These are phyloP conservation scores for Ageneiosus marmoratus DNA, from an alignment of 2,113 vertebrate species.

Conservation along the genomic window DNA sequence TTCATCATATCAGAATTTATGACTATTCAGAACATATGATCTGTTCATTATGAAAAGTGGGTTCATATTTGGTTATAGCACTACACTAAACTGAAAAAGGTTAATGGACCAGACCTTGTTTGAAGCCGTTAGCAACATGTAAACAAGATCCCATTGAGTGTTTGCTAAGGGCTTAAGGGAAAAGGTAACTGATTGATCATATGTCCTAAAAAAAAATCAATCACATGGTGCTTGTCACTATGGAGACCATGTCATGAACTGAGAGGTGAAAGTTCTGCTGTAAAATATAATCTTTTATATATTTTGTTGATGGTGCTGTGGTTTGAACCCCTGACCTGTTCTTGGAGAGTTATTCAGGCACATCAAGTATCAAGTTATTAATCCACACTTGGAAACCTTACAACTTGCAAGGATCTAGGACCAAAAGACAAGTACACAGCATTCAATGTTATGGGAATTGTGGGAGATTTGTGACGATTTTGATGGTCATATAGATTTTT, in stretches of 20 bases:
- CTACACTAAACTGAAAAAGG: background rate
- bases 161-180: background rate
- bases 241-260: background rate
- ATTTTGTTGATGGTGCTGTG: too few species aligned
- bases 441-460: background rate
- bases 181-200: background rate
- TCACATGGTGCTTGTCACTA: background rate
- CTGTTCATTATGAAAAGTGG: background rate
- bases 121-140: background rate
- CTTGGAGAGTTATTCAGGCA: background rate
- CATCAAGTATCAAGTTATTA: background rate
- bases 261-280: background rate
- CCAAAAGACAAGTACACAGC: background rate
- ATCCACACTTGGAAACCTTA: background rate
- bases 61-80: background rate
- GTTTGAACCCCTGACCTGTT: too few species aligned
- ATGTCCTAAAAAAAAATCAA: background rate
- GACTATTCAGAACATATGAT: background rate
- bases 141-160: background rate
- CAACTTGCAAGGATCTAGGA: background rate
- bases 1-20: background rate
- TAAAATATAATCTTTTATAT: background rate
- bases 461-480: background rate
- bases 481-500: too few species aligned
- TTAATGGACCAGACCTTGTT: background rate